Evolutionary conservation across 2,888 invertebrate genomes (phyloP).

Genomic region (Lomographa bimaculata): DNA sequence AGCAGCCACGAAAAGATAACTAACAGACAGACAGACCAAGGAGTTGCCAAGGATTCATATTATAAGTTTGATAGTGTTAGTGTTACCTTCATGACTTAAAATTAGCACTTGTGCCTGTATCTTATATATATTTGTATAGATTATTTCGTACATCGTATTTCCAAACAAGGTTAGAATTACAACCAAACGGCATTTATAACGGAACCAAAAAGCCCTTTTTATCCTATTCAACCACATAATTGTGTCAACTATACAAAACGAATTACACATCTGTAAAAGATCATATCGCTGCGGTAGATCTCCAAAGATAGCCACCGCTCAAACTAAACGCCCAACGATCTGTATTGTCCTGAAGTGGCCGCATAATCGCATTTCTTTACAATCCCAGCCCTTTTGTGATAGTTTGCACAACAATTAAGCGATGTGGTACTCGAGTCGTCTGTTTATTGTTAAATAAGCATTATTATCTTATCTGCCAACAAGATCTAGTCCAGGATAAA

Average conservation of each 20-base stretch:
- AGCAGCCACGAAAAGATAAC: too few relatives aligned
- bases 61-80: too few relatives aligned
- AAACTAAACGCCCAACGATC: conserved; percentile 7
- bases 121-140: too few relatives aligned
- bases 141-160: too few relatives aligned
- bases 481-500: conserved; percentile 23
- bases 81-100: too few relatives aligned
- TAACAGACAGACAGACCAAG: too few relatives aligned
- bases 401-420: conserved; percentile 51
- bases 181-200: conserved; percentile 9
- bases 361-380: conserved; percentile 32
- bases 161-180: too few relatives aligned
- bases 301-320: conserved; percentile 26
- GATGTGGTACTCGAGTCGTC: conserved; percentile 54
- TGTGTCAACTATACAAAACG: conserved; percentile 24
- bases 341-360: conserved; percentile 37
- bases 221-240: conserved; percentile 11
- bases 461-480: conserved; percentile 43
- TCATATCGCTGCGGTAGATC: conserved; percentile 42
- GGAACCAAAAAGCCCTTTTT: conserved; percentile 6
- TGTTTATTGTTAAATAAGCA: conserved; percentile 32
- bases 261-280: conserved; percentile 34
- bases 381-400: conserved; percentile 31
- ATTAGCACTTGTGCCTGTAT: too few relatives aligned
- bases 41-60: too few relatives aligned